These are phyloP conservation scores for Agrochola lota DNA, from an alignment of 2,888 invertebrate genomes.

Conservation along the genomic window DNA sequence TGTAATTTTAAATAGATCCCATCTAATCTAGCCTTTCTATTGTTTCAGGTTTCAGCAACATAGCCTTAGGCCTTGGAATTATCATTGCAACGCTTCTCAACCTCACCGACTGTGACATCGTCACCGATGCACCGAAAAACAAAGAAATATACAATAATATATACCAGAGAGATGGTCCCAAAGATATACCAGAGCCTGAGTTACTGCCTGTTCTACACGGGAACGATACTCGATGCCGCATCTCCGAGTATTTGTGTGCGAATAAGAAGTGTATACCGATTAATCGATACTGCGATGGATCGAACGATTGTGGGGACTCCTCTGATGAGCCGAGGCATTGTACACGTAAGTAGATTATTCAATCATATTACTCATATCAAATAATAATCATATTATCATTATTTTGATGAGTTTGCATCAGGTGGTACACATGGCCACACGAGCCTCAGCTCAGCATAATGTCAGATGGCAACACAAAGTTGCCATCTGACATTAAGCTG, in stretches of 20 bases:
- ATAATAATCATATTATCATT: too few species aligned
- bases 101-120: constrained; percentile 81
- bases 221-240: constrained; percentile 90
- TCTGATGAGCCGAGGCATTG: constrained; percentile 95
- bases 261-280: constrained; percentile 92
- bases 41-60: constrained; percentile 83
- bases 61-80: constrained; percentile 76
- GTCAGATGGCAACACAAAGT: too few species aligned
- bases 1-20: neutral
- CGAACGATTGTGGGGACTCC: constrained; percentile 95
- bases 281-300: constrained; percentile 94
- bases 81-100: constrained; percentile 74
- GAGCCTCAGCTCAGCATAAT: too few species aligned
- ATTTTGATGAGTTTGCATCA: too few species aligned
- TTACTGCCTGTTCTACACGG: constrained; percentile 84
- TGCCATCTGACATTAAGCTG: too few species aligned
- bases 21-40: constrained; percentile 50
- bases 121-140: constrained; percentile 72
- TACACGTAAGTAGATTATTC: constrained; percentile 96
- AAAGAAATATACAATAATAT: constrained; percentile 60
- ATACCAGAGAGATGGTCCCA: constrained; percentile 77
- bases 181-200: constrained; percentile 83
- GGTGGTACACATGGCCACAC: too few species aligned
- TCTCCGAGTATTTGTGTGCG: constrained; percentile 92
- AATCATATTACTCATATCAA: too few species aligned